Evolutionary conservation across 2,797 vertebrate species (phyloP).

Genomic region (Hylomyscus alleni): DNA sequence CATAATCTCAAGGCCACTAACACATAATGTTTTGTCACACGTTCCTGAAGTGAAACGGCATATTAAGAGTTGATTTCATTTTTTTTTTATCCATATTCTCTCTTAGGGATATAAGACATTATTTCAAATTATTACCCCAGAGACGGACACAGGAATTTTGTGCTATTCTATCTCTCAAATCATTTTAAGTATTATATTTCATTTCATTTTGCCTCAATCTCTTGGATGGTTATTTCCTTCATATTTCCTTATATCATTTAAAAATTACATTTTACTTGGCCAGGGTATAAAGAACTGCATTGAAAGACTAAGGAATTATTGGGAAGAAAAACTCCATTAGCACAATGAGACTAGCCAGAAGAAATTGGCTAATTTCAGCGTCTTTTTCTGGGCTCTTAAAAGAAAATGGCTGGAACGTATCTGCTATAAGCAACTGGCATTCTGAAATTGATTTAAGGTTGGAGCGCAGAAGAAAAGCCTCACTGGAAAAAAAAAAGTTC

Average conservation of each 20-base stretch:
- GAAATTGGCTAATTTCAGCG: conserved; percentile 83
- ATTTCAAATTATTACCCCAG: conserved; percentile 79
- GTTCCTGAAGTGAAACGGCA: conserved; percentile 62
- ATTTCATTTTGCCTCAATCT: conserved; percentile 80
- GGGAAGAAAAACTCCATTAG: conserved; percentile 76
- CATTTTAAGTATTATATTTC: conserved; percentile 80
- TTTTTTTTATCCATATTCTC: conserved; percentile 73
- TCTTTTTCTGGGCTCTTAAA: conserved; percentile 75
- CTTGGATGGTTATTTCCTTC: conserved; percentile 72
- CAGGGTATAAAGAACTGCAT: conserved; percentile 68
- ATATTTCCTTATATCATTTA: conserved; percentile 81
- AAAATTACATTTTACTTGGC: conserved; percentile 82
- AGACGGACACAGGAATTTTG: conserved; percentile 75
- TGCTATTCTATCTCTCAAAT: conserved; percentile 68
- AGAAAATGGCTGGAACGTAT: conserved; percentile 79
- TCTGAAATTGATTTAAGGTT: conserved; percentile 79
- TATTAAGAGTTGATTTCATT: conserved; percentile 78
- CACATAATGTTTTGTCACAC: conserved; percentile 75
- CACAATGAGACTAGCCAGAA: conserved; percentile 68
- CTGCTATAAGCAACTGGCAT: conserved; percentile 55
- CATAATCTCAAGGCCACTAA: conserved; percentile 66
- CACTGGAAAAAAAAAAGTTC: conserved; percentile 55
- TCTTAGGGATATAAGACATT: conserved; percentile 75
- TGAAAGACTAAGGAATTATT: conserved; percentile 78
- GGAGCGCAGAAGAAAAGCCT: conserved; percentile 46